These are phyloP conservation scores for Anser brachyrhynchus DNA, from an alignment of 2,113 vertebrate genomes.

Conservation along the genomic window DNA sequence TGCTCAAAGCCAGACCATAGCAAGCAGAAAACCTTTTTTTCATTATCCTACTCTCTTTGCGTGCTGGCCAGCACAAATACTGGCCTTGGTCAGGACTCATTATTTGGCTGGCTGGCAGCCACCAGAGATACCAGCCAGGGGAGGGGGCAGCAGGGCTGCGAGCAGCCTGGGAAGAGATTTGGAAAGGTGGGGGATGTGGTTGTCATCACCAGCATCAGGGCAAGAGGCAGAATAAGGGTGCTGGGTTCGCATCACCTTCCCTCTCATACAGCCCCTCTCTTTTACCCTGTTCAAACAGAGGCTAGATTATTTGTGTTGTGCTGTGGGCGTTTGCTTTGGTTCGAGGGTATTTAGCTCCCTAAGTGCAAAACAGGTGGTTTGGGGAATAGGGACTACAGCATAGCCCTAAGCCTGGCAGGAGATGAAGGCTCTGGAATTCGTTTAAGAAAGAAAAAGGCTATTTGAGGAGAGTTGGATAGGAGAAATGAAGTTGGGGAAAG, in stretches of 20 bases:
- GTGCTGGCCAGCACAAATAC: not conserved
- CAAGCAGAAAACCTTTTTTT: not conserved
- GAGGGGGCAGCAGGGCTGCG: not conserved
- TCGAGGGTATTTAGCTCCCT: not conserved
- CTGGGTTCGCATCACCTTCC: not conserved
- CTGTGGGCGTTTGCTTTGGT: not conserved
- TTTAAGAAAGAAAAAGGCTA: not conserved
- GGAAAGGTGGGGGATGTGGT: not conserved
- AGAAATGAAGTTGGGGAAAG: not conserved
- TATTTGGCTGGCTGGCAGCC: slow-evolving; percentile 1
- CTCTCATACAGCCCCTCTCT: not conserved
- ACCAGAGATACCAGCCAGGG: not conserved
- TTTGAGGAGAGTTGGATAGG: not conserved
- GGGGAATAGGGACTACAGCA: not conserved
- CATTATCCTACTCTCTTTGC: not conserved
- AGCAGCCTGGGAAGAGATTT: not conserved
- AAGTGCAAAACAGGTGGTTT: fast-evolving
- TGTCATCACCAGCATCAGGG: not conserved
- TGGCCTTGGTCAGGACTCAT: not conserved
- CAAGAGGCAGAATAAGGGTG: not conserved
- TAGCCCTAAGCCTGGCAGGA: not conserved
- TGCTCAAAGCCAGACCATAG: fast-evolving
- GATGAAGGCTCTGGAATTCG: not conserved
- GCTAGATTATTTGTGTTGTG: not conserved
- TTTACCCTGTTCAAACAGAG: not conserved